These are phyloP conservation scores for Sarcophilus harrisii DNA, from an alignment of 2,797 vertebrate species.

Conservation along the genomic window DNA sequence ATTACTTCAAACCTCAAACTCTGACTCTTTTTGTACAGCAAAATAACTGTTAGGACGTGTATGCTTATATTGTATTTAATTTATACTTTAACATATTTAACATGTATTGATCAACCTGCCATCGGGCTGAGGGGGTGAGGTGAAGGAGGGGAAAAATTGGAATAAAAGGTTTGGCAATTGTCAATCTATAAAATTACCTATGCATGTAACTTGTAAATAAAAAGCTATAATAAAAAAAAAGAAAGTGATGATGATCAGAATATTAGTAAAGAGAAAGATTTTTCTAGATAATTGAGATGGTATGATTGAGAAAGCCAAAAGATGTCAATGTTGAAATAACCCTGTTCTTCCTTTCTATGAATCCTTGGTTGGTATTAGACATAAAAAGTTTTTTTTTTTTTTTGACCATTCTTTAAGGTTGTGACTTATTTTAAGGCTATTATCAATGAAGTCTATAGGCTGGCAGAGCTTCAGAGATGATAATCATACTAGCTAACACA, in stretches of 20 bases:
- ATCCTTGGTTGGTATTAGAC: not conserved
- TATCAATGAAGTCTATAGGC: not conserved
- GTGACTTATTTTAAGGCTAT: not conserved
- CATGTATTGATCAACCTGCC: too few species aligned
- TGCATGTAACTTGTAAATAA: too few species aligned
- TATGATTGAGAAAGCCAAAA: not conserved
- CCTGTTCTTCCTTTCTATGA: not conserved
- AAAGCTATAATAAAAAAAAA: too few species aligned
- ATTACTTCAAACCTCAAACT: too few species aligned
- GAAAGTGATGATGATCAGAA: not conserved
- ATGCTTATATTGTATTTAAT: too few species aligned
- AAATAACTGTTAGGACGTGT: too few species aligned
- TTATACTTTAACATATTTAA: too few species aligned
- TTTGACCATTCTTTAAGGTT: not conserved
- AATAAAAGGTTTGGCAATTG: too few species aligned
- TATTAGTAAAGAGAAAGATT: conserved; percentile 32
- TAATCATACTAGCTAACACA: not conserved
- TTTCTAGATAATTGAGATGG: conserved; percentile 5
- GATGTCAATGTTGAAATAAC: not conserved
- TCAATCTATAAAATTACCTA: too few species aligned
- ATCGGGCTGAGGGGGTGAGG: too few species aligned
- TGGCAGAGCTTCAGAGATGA: not conserved
- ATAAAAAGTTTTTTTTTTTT: not conserved
- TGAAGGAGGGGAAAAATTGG: too few species aligned
- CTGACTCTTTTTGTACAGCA: too few species aligned